Base-by-base conservation (phyloP, 2,888 invertebrate genomes). In the Nephrotoma appendiculata region DNA sequence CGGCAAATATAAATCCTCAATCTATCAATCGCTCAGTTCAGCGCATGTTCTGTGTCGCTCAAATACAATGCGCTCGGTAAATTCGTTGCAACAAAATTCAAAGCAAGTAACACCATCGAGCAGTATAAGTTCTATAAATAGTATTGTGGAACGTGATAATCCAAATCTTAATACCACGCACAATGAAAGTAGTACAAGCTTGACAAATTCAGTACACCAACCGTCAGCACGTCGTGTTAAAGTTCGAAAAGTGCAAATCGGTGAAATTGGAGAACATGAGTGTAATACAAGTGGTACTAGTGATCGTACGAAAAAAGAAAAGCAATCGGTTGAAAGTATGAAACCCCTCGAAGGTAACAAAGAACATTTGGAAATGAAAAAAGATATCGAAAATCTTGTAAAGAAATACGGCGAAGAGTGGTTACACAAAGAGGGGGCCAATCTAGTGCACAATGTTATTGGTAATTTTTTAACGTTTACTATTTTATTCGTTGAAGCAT, bases 361-460 rank as follows among this genome's bases (percentile, higher is more conserved):
- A 42, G 93, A 93, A 86, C 93, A 94, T 89, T 90, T 94, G 87
- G 93, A 93, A 88, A 93, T 93, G 0, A 94, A 94, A 88, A 92
- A 92, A 88, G 92, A 94, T 89, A 93, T 95, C 87, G 92, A 94
- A 88, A 92, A 91, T 41, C 89, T 95, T 19, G 91, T 94, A 12
- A 90, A 93, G 87, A 92, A 93, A 88, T 94, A 93, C 89, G 95
- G 95, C 11, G 93, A 93, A 88, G 92, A 93, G 86, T 95, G 95
- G 95, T 89, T 95, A 44, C 93, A 93, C 87, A 92, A 92, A 86
- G 91, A 93, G 86, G 92, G 92, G 86, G 93, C 93, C 0, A 92
- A 92, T 45, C 90, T 90, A 84, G 92, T 94, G 85, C 93, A 94
- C 89, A 93, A 92, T 89, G 93, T 93, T 44, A 90, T 94, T 89